These are phyloP conservation scores for Dipus sagitta DNA, from an alignment of 2,797 vertebrate genomes.

Conservation along the genomic window DNA sequence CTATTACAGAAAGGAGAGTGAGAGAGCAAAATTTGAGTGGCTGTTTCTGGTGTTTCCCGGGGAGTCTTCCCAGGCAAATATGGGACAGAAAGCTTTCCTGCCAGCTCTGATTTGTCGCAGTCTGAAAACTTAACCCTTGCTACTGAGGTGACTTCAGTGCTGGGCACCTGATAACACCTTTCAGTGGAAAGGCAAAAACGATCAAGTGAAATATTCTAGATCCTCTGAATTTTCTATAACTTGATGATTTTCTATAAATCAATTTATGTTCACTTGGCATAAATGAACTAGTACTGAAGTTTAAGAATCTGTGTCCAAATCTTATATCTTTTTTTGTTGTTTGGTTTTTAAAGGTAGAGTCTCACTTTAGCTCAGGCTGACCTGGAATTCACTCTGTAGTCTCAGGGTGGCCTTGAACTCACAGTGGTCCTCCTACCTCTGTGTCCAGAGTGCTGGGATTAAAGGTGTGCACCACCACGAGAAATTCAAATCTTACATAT, in stretches of 20 bases:
- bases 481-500: too few relatives aligned
- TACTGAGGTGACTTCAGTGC: not conserved
- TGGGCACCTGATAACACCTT: not conserved
- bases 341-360: too few relatives aligned
- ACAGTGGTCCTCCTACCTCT: too few relatives aligned
- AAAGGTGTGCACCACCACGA: too few relatives aligned
- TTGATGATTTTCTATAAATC: constrained; percentile 24
- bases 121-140: constrained; percentile 24
- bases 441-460: too few relatives aligned
- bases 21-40: not conserved
- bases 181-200: constrained; percentile 26
- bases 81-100: not conserved
- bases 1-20: not conserved
- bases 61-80: not conserved
- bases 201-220: not conserved
- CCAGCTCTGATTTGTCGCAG: not conserved
- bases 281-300: constrained; percentile 4
- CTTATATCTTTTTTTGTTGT: not conserved
- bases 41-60: constrained; percentile 1
- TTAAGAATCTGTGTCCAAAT: constrained; percentile 11
- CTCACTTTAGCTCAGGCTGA: too few relatives aligned
- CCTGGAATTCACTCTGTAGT: too few relatives aligned
- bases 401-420: too few relatives aligned
- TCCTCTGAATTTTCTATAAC: not conserved
- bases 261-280: constrained; percentile 38